Evolutionary conservation across 1,140 invertebrate species (phyloP), one percentile per base, ranked within the genome.

Genomic region (Temnothorax curvispinosus): DNA sequence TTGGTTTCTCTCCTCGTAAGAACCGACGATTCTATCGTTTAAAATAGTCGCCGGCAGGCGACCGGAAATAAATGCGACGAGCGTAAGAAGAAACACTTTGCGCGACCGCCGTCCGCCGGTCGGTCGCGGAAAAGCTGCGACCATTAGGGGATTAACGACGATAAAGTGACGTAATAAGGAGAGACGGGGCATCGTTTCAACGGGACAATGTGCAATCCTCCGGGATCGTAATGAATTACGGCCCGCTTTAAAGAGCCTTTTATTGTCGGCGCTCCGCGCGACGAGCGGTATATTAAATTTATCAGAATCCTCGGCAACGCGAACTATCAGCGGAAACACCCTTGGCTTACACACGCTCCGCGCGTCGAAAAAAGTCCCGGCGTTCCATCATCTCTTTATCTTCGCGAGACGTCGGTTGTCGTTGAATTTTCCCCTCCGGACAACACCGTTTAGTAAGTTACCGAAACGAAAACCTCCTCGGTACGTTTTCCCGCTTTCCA

Each of bases 91-190:
- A 84, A 84, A 84, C 80, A 84, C 67, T 82, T 81, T 74, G 27
- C 69, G 60, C 82, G 72, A 44, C 38, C 21, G 21, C 52, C 65
- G 41, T 32, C 54, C 69, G 58, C n/a, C 71, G 81, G 64, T 64
- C 69, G 56, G 71, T 85, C 58, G 72, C 21, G 32, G 82, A 78
- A 78, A 85, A 78, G 82, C 58, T 52, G 82, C 74, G 47, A 85
- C 82, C 82, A 85, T 85, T 85, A 85, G 35, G 58, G 82, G 82
- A 85, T 85, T 85, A 85, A 85, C 82, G 82, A 78, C 82, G 82
- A 85, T 85, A 85, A 78, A 85, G 82, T 65, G 82, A 85, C 58
- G 82, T 85, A 85, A 85, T 85, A 85, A 85, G 74, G 50, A 78
- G 72, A 85, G 75, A 78, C 72, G 58, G 72, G 58, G 62, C 72